Percentiles rank a stretch among this genome's conserved stretches.
Evolutionary conservation across 2,113 vertebrate species (phyloP).

Genomic region (Castor canadensis): DNA sequence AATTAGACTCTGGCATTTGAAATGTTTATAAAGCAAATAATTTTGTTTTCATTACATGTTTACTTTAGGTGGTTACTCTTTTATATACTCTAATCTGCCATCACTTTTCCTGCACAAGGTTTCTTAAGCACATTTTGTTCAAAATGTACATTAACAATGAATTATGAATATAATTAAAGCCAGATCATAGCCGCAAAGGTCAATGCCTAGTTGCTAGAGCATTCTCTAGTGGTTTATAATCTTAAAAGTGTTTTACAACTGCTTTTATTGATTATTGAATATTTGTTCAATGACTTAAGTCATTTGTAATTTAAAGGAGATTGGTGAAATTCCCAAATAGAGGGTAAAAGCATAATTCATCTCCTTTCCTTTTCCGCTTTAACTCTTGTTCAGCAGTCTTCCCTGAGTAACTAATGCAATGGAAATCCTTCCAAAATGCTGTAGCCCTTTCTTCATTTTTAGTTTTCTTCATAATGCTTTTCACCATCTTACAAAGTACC

Average conservation of each 20-base stretch:
- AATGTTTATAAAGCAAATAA: constrained; percentile 73
- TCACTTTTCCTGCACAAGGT: constrained; percentile 34
- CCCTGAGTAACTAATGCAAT: rapidly evolving
- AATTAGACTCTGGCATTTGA: constrained; percentile 60
- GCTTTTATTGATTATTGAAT: constrained; percentile 8
- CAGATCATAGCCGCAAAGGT: not conserved
- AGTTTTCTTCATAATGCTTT: not conserved
- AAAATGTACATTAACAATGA: constrained; percentile 23
- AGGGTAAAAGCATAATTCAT: not conserved
- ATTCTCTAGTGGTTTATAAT: not conserved
- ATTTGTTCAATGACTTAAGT: not conserved
- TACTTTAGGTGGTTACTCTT: constrained; percentile 38
- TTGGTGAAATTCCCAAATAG: not conserved
- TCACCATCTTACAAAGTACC: not conserved
- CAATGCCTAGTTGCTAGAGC: not conserved
- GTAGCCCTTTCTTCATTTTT: not conserved
- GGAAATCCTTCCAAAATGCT: not conserved
- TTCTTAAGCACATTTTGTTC: constrained; percentile 22
- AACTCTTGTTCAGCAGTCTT: not conserved
- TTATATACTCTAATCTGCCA: not conserved
- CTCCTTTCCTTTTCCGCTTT: not conserved
- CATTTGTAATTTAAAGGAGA: not conserved
- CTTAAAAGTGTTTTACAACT: constrained; percentile 10
- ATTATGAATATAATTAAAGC: constrained; percentile 44
- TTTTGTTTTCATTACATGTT: constrained; percentile 26